Evolutionary conservation across 2,113 vertebrate genomes (phyloP).

Genomic region (Sinocyclocheilus rhinocerous): DNA sequence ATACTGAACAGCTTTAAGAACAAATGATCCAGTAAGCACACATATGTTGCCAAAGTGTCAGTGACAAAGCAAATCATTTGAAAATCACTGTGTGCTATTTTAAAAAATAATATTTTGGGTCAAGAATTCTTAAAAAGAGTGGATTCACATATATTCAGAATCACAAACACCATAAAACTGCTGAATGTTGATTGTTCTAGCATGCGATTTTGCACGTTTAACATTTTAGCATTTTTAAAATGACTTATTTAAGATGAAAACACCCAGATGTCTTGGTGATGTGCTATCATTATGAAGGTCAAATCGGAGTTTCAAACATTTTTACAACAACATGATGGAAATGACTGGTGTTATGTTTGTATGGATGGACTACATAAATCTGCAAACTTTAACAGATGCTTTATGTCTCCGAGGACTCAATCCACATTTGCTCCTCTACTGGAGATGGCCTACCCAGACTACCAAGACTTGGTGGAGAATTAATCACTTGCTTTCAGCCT

Average conservation of each 20-base stretch:
- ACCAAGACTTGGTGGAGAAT: conserved; percentile 8
- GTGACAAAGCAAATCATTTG: not conserved
- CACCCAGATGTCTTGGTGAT: not conserved
- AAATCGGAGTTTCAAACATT: no score
- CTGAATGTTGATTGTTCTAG: not conserved
- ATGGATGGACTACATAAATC: not conserved
- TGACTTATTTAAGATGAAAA: no score
- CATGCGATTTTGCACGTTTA: no score
- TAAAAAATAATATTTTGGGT: not conserved
- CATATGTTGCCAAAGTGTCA: not conserved
- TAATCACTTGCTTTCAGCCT: conserved; percentile 30
- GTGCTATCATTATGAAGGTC: no score
- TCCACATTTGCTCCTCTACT: conserved; percentile 3
- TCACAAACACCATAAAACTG: not conserved
- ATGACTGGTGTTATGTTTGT: not conserved
- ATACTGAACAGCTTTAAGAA: not conserved
- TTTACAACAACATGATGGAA: not conserved
- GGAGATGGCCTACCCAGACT: not conserved
- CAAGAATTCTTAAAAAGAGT: not conserved
- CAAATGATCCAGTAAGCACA: not conserved
- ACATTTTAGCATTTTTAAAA: no score
- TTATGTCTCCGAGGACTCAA: conserved; percentile 20
- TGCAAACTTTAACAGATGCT: conserved; percentile 11
- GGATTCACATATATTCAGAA: not conserved
- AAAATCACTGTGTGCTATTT: not conserved